Conservation (phyloP, 2,113 vertebrate genomes). For the Chelonoidis abingdonii region DNA sequence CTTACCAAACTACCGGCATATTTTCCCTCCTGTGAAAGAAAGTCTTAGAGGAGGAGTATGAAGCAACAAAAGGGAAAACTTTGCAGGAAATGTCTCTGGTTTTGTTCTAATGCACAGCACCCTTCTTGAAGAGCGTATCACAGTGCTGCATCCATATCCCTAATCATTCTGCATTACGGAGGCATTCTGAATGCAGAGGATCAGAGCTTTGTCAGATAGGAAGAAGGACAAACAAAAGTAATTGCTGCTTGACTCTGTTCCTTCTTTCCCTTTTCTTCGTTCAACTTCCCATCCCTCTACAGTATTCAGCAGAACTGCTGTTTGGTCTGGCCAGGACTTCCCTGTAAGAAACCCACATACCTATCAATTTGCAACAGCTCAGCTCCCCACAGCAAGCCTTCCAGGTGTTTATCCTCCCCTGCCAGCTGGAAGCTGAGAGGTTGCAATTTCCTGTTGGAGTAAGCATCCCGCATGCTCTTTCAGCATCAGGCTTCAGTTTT, state of each 20-base stretch:
- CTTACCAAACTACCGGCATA: background rate
- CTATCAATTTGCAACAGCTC: background rate
- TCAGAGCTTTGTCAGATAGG: background rate
- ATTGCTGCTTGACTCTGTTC: background rate
- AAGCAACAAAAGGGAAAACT: background rate
- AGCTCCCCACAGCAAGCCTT: background rate
- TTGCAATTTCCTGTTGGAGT: background rate
- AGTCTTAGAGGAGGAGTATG: background rate
- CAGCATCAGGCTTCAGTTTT: background rate
- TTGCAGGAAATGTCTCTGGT: background rate
- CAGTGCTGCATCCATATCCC: background rate
- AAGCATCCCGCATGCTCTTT: background rate
- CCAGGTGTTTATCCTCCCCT: constrained; percentile 26
- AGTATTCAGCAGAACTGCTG: background rate
- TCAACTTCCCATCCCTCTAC: background rate
- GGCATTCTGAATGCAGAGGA: background rate
- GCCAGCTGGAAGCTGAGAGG: constrained; percentile 1
- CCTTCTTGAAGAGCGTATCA: background rate
- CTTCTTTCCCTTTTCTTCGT: background rate
- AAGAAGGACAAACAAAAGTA: background rate
- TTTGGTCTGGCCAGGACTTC: background rate
- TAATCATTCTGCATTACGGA: background rate
- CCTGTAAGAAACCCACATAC: background rate
- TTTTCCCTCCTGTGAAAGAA: background rate
- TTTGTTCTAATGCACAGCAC: background rate